Conservation (phyloP, 2,113 vertebrate genomes). For the Ceuthmochares aereus region DNA sequence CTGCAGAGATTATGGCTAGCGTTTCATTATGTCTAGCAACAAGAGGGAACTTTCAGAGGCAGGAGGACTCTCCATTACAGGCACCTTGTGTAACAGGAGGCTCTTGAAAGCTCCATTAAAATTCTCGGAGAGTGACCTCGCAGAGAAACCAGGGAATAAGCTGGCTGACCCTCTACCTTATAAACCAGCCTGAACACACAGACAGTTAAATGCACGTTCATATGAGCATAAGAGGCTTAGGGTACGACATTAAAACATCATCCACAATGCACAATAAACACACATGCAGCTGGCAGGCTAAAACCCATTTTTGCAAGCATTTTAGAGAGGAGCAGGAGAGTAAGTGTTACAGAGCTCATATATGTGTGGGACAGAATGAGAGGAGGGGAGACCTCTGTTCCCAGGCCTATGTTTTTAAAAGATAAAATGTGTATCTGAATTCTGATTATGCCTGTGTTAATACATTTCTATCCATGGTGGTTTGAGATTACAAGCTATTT, state of each 20-base stretch:
- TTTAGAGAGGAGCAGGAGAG: background rate
- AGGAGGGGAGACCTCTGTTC: background rate
- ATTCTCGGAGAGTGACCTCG: background rate
- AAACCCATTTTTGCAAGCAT: background rate
- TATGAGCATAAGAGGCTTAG: conserved; percentile 46
- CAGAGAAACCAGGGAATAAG: background rate
- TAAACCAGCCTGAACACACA: background rate
- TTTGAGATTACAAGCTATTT: conserved; percentile 39
- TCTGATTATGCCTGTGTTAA: conserved; percentile 3
- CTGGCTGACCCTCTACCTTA: conserved; percentile 11
- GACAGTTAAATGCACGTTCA: conserved; percentile 14
- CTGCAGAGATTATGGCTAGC: background rate
- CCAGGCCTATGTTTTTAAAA: background rate
- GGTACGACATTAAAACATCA: conserved; percentile 56
- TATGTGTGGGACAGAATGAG: background rate
- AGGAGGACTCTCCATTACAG: background rate
- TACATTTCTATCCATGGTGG: background rate
- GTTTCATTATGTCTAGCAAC: background rate
- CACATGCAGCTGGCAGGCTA: conserved; percentile 21
- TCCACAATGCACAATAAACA: background rate
- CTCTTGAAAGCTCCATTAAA: conserved; percentile 37
- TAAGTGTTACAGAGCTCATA: rapidly evolving
- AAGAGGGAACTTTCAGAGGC: background rate
- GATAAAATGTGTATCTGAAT: conserved; percentile 7
- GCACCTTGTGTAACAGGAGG: background rate